Conservation (phyloP, 23 tunicate genomes). For the Aplidium turbinatum region DNA sequence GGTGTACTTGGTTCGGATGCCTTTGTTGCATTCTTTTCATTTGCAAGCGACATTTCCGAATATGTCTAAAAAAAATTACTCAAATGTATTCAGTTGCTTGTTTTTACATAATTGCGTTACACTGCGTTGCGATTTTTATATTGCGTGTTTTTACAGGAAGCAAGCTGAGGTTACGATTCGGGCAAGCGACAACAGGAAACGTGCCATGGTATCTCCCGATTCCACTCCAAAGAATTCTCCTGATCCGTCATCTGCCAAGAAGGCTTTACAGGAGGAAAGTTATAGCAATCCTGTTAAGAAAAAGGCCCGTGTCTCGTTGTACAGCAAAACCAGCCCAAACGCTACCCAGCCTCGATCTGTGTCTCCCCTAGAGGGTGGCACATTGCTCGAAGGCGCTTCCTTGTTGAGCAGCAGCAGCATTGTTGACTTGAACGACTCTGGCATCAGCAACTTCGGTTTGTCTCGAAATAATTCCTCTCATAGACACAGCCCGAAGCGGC, state of each 20-base stretch:
- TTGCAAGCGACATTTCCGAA: too few species aligned
- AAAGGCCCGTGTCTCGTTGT: conserved; percentile 69
- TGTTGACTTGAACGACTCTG: conserved; percentile 31
- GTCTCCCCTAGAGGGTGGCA: conserved; percentile 54
- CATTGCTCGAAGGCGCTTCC: background rate
- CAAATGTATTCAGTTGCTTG: background rate
- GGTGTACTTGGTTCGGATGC: too few species aligned
- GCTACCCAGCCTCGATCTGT: conserved; percentile 42
- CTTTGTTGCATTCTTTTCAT: too few species aligned
- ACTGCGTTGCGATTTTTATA: background rate
- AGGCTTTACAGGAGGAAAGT: conserved; percentile 30
- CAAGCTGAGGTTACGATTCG: conserved; percentile 39
- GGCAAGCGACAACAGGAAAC: conserved; percentile 44
- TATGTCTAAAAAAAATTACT: too few species aligned
- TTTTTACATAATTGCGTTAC: background rate
- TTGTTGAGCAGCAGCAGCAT: conserved; percentile 31
- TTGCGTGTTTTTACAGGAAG: conserved; percentile 34
- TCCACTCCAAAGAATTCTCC: conserved; percentile 25
- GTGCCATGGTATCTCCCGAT: conserved; percentile 29
- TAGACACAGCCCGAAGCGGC: conserved; percentile 32
- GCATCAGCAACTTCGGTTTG: conserved; percentile 24
- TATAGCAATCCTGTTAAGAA: conserved; percentile 74
- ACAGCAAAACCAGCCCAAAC: conserved; percentile 54
- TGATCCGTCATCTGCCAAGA: conserved; percentile 17
- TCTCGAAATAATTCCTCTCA: conserved; percentile 2